Base-by-base conservation (phyloP, 2,113 vertebrate species). In the Galbula dea region DNA sequence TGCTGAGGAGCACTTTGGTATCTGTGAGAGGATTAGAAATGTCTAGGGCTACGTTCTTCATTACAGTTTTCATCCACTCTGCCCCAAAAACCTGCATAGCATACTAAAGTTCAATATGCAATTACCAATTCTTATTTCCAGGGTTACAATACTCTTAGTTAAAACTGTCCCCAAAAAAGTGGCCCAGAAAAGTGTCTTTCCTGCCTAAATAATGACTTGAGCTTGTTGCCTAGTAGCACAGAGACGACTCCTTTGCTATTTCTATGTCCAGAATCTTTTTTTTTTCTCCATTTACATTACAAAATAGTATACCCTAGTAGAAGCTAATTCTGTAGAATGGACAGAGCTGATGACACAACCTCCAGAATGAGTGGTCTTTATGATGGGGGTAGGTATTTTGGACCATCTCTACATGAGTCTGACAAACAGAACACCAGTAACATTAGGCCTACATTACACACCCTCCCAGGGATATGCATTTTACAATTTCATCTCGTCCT, bases 21-120 rank as follows among this genome's bases (percentile, higher is more conserved):
- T 37, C 36, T 45, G 7, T 41, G 20, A 89, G 20, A 43, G 11
- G 29, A 85, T 57, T 29, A 12, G 24, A 79, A 79, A 62, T 1
- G 2, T n/a, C 17, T 0, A 76, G 12, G 0, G 2, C 15, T n/a
- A 46, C 20, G 52, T 6, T 58, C 85, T 75, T 12, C 1, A 0
- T 66, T 26, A n/a, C n/a, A 19, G 6, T 71, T 83, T 79, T 41
- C 36, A 59, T 55, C 16, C 43, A 46, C 1, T 3, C 32, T 93
- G 39, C 66, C 34, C 7, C 10, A 19, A 39, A 27, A 55, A 16
- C 23, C 69, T 80, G 43, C 6, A 30, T 84, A 58, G 21, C 30
- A 45, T 4, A 17, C 3, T 14, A 51, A 69, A 75, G 66, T 58
- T 92, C 29, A 63, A 17, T 46, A 62, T 8, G n/a, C 6, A 58